Evolutionary conservation across 2,888 invertebrate species (phyloP), one percentile per base, ranked within the genome.

Genomic region (Tigriopus californicus): DNA sequence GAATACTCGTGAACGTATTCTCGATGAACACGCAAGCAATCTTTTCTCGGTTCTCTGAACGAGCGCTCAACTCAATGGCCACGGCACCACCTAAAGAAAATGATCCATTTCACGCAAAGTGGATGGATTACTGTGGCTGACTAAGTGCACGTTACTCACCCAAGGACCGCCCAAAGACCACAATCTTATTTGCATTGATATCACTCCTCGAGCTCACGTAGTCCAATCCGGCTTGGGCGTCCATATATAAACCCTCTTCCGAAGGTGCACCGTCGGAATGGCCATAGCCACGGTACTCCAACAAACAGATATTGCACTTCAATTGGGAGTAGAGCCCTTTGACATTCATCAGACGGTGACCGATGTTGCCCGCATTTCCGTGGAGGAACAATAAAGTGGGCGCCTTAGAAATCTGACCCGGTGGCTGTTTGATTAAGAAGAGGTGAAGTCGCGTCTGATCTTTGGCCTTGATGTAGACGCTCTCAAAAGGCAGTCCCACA

Each of bases 291-390:
- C 94, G 77, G 68, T 94, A 95, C 69, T 95, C 95, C n/a, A 94
- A 79, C 78, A 92, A 79, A 52, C 94, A 72, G 64, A 94, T 78
- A 70, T 95, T 94, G 65, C 86, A 85, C 64, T 82, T 80, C 58
- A 89, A 74, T 67, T 82, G 80, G 66, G 83, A 80, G 70, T 83
- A 89, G 61, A 94, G 76, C 4, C 85, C 88, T 64, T 82, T 81
- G n/a, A 84, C 84, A 74, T 92, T 92, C 66, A 84, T 81, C 66
- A 94, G 74, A 64, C 85, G 81, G 69, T 94, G 92, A 0, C 94
- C 94, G 79, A 94, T 88, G 70, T 94, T 95, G 13, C 94, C 94
- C 58, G 94, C 94, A 78, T 94, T 95, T 6, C 94, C 94, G 75
- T 95, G 94, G 64, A 94, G 81, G 72, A 86, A 91, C 56, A 94